A percentile compares a stretch with the other conserved stretches of the same genome.
phyloP scores from a whole-genome alignment of 1,140 invertebrate genomes.

The Leptoteleia sp. region DNA sequence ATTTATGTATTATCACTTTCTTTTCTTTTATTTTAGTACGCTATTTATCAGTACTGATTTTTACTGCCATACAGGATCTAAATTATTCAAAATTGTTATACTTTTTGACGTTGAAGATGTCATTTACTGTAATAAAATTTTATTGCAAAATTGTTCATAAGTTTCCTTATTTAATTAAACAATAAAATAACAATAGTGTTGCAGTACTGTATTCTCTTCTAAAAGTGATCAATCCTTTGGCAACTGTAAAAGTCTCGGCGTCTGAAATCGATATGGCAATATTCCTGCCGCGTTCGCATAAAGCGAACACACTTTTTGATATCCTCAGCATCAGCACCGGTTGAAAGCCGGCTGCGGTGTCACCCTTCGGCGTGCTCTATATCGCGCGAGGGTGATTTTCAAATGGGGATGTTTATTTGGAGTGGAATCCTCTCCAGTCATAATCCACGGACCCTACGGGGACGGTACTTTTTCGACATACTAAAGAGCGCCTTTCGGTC shows the following conservation, averaged over 20 bases:
- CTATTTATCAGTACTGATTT: too few species aligned
- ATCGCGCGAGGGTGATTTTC: slow-evolving; percentile 63
- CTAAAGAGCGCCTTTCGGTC: slow-evolving; percentile 63
- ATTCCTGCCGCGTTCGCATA: slow-evolving; percentile 10
- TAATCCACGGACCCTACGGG: slow-evolving; percentile 75
- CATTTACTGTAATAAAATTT: too few species aligned
- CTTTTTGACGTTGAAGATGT: too few species aligned
- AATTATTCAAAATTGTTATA: too few species aligned
- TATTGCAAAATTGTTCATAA: too few species aligned
- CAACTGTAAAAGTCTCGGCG: neutral
- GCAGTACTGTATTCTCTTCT: too few species aligned
- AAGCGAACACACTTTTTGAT: slow-evolving; percentile 45
- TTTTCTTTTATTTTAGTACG: too few species aligned
- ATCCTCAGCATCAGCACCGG: slow-evolving; percentile 33
- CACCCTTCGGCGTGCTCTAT: slow-evolving; percentile 44
- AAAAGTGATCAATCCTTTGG: neutral
- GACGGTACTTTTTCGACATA: slow-evolving; percentile 64
- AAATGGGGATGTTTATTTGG: slow-evolving; percentile 79
- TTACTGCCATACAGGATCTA: too few species aligned
- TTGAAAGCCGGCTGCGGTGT: slow-evolving; percentile 51
- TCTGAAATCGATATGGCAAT: slow-evolving; percentile 41
- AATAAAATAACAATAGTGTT: too few species aligned
- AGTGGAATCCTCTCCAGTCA: slow-evolving; percentile 76
- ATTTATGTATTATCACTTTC: too few species aligned
- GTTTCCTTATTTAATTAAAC: too few species aligned